These are phyloP conservation scores for Prenolepis imparis DNA, from an alignment of 2,888 invertebrate species.

Conservation along the genomic window DNA sequence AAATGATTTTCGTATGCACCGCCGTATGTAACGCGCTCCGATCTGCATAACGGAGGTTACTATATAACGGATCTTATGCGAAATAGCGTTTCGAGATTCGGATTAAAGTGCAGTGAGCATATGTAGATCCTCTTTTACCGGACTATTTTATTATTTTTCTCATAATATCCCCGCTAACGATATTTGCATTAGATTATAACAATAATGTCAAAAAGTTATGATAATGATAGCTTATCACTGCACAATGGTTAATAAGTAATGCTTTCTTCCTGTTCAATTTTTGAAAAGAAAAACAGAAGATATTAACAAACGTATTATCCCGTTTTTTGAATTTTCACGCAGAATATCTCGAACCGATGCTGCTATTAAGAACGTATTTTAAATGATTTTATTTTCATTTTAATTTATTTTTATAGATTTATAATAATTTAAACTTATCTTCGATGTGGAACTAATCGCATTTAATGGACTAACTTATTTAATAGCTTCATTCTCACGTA, in stretches of 20 bases:
- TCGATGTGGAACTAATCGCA: neutral
- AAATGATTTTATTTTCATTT: neutral
- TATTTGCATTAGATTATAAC: constrained; percentile 13
- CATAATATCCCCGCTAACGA: constrained; percentile 25
- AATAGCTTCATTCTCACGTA: neutral
- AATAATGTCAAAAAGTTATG: constrained; percentile 1
- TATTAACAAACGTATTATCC: neutral
- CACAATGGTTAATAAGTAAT: too few species aligned
- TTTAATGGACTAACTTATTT: neutral
- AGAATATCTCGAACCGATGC: neutral
- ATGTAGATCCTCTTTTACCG: constrained; percentile 33
- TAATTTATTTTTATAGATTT: constrained; percentile 3
- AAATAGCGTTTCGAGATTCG: constrained; percentile 26
- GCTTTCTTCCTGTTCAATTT: neutral
- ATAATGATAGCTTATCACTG: constrained; percentile 7
- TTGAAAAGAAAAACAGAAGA: constrained; percentile 1
- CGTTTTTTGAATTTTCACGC: neutral
- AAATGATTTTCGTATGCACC: constrained; percentile 37
- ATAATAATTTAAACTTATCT: neutral
- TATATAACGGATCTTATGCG: constrained; percentile 43
- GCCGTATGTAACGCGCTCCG: constrained; percentile 40
- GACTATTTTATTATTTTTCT: constrained; percentile 17
- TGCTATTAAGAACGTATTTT: neutral
- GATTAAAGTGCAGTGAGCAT: constrained; percentile 22
- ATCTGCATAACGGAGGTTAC: constrained; percentile 53